Conservation (phyloP, 2,113 vertebrate species). For the Anser cygnoides region DNA sequence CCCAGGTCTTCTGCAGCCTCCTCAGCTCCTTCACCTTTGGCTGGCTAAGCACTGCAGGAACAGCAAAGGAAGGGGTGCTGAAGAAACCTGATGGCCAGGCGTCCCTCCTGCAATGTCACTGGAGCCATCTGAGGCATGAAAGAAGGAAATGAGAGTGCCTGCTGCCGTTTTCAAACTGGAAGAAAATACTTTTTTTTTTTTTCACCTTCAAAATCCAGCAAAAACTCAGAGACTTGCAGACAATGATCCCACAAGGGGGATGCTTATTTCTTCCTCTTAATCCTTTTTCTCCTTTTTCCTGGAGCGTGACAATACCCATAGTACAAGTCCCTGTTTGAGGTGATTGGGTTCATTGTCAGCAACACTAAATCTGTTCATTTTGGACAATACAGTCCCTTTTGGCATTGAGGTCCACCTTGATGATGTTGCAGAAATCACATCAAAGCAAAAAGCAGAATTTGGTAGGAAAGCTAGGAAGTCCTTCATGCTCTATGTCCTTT, state of each 20-base stretch:
- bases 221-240: background rate
- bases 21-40: rapidly evolving
- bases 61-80: background rate
- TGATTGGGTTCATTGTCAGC: background rate
- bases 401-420: background rate
- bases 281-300: background rate
- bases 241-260: background rate
- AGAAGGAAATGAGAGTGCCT: background rate
- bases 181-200: background rate
- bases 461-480: background rate
- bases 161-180: background rate
- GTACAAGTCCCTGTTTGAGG: background rate
- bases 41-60: background rate
- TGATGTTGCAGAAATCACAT: background rate
- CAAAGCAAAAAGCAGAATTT: background rate
- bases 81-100: background rate
- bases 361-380: background rate
- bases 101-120: background rate
- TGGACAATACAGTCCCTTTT: background rate
- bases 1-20: background rate
- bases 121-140: background rate
- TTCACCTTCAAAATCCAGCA: background rate
- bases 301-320: background rate
- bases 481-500: background rate
- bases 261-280: background rate